phyloP scores from a whole-genome alignment of 2,888 invertebrate species.

The Brenthis daphne region DNA sequence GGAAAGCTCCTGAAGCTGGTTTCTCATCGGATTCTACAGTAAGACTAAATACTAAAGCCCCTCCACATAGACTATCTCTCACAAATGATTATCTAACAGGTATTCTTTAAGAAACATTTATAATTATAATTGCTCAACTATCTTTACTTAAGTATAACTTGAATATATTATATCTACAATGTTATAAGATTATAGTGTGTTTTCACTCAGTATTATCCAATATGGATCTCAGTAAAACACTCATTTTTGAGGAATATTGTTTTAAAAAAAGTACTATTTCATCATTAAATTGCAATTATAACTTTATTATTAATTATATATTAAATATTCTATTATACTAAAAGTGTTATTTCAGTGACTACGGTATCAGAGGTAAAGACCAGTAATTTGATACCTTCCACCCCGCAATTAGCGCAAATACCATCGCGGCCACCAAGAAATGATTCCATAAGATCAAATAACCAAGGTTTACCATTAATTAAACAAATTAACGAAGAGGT shows the following conservation, averaged over 20 bases:
- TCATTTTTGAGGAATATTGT: too few relatives aligned
- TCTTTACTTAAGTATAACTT: too few relatives aligned
- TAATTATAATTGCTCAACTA: slow-evolving; percentile 3
- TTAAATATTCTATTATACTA: background rate
- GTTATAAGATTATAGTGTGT: background rate
- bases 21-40: slow-evolving; percentile 72
- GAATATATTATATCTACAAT: too few relatives aligned
- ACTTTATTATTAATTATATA: background rate
- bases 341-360: slow-evolving; percentile 54
- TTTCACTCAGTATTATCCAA: background rate
- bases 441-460: slow-evolving; percentile 55
- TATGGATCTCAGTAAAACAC: too few relatives aligned
- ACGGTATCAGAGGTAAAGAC: slow-evolving; percentile 72
- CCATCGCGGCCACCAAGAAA: slow-evolving; percentile 41
- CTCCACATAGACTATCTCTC: slow-evolving; percentile 74
- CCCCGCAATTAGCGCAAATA: slow-evolving; percentile 46
- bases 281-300: too few relatives aligned
- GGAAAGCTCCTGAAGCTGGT: slow-evolving; percentile 75
- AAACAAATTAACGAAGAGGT: slow-evolving; percentile 79
- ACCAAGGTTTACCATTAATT: slow-evolving; percentile 67
- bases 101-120: slow-evolving; percentile 42
- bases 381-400: slow-evolving; percentile 62
- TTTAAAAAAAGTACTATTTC: too few relatives aligned
- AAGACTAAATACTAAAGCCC: slow-evolving; percentile 62
- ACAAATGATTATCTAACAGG: slow-evolving; percentile 81